Base-by-base conservation (phyloP, 2,113 vertebrate genomes). In the Hyperoodon ampullatus region DNA sequence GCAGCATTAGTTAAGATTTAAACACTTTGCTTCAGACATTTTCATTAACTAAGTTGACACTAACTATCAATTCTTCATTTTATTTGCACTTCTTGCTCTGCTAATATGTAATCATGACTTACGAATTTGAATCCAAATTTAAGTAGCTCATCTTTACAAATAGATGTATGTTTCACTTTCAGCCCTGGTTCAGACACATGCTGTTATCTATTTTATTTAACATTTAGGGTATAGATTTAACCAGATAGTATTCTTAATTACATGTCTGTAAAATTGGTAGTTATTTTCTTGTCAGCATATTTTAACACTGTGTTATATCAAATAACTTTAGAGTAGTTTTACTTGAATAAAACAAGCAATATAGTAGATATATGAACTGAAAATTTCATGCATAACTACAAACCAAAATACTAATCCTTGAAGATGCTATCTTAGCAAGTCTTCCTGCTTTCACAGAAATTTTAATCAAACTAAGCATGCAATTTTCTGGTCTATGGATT, bases 31-130 rank as follows among this genome's bases (percentile, higher is more conserved):
- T 90, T 85, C 10, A 89, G 97, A 97, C 35, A 71, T 96, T 98
- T 98, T 97, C 95, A 98, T 98, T 98, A 98, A 94, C 93, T 84
- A 18, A 93, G 88, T 91, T 97, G 97, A 95, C 84, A 97, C 55
- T 9, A 95, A 91, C 66, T 97, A 88, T 95, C 97, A 94, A 97
- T 98, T 97, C 97, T 97, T 97, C 81, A 98, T 96, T 98, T 98
- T 98, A 96, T 92, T 94, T 96, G 63, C 61, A 96, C 87, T 98
- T 96, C 94, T 39, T 97, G 92, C 18, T 30, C 33, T 98, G 44
- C 91, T 98, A 97, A 98, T 82, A 90, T 11, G 4, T 80, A 97
- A 94, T 89, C 35, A 93, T n/a, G 53, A 93, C 88, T 97, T 93
- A 82, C 28, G 97, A 98, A 97, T 68, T 82, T 89, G 21, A 94